These are phyloP conservation scores for Gephyroberyx darwinii DNA, from an alignment of 2,797 vertebrate species.

Conservation along the genomic window DNA sequence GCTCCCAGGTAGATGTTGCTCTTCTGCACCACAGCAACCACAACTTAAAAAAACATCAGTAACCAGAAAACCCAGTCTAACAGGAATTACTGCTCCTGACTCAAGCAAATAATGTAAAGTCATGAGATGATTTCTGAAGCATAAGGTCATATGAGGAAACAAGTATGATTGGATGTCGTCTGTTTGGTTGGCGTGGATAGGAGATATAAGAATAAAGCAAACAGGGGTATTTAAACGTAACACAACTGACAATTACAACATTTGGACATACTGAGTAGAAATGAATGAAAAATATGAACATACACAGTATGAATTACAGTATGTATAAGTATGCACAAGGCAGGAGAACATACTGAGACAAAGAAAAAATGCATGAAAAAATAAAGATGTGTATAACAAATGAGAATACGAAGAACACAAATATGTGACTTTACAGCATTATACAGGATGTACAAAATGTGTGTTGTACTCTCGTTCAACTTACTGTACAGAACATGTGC, in stretches of 20 bases:
- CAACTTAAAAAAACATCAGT: not conserved
- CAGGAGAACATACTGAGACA: not conserved
- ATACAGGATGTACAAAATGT: no score
- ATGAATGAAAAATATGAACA: not conserved
- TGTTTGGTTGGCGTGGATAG: not conserved
- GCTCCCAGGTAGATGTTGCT: not conserved
- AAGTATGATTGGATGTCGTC: not conserved
- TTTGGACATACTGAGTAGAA: not conserved
- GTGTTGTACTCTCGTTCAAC: no score
- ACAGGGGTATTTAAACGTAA: no score
- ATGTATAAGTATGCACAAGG: not conserved
- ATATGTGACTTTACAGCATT: slow-evolving; percentile 22
- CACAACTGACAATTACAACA: no score
- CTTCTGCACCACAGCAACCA: not conserved
- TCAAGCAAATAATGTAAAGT: not conserved
- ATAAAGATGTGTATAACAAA: not conserved
- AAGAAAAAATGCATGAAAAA: not conserved
- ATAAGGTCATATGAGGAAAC: not conserved
- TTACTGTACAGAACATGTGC: no score
- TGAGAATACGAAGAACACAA: slow-evolving; percentile 47
- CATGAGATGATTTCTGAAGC: not conserved
- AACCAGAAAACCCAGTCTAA: slow-evolving; percentile 53
- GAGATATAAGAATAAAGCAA: no score
- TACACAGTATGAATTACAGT: not conserved
- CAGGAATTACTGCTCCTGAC: slow-evolving; percentile 18